Evolutionary conservation across 2,797 vertebrate genomes (phyloP).

Genomic region (Liparis tanakae): DNA sequence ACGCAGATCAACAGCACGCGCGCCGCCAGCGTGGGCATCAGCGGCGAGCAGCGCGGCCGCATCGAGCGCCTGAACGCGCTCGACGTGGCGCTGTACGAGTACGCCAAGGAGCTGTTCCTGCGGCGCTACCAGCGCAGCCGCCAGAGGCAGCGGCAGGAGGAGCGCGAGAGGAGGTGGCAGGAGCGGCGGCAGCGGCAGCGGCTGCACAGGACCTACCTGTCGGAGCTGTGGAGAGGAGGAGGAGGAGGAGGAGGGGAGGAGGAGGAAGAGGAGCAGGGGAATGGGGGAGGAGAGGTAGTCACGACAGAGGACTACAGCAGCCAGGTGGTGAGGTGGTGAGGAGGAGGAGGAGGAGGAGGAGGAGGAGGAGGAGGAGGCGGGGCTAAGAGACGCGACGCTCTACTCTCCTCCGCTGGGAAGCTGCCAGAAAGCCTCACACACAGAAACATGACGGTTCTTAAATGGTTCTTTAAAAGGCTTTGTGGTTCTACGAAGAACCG

Average conservation of each 20-base stretch:
- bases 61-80: constrained; percentile 93
- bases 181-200: constrained; percentile 84
- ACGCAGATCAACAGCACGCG: constrained; percentile 94
- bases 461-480: too few species aligned
- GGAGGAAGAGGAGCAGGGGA: constrained; percentile 66
- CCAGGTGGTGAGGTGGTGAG: constrained; percentile 95
- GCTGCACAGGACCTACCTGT: constrained; percentile 83
- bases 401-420: constrained; percentile 56
- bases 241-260: constrained; percentile 68
- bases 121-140: constrained; percentile 91
- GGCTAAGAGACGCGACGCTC: constrained; percentile 33
- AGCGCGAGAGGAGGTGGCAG: constrained; percentile 84
- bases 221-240: constrained; percentile 75
- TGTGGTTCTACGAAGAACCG: too few species aligned
- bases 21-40: constrained; percentile 92
- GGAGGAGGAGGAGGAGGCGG: constrained; percentile 70
- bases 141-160: constrained; percentile 88
- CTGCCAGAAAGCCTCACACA: constrained; percentile 57
- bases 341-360: constrained; percentile 79
- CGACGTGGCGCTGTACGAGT: constrained; percentile 94
- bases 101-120: constrained; percentile 93
- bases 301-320: constrained; percentile 96
- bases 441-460: too few species aligned
- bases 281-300: constrained; percentile 49
- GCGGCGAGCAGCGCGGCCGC: constrained; percentile 84